A percentile compares a stretch with the other conserved stretches of the same genome.
phyloP scores from a whole-genome alignment of 1,140 invertebrate species.

The Leptopilina boulardi region DNA sequence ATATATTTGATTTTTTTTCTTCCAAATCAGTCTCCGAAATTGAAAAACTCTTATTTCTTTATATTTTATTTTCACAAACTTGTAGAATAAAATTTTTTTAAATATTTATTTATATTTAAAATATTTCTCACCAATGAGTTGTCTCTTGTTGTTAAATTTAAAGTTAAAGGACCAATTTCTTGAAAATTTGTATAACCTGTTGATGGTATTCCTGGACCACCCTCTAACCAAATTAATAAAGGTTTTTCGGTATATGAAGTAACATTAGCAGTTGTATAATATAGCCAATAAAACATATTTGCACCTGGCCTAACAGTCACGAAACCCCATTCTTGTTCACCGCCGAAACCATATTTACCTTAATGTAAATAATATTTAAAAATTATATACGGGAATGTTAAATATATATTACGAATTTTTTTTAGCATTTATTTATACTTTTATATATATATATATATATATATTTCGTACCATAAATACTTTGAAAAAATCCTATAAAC shows the following conservation, averaged over 20 bases:
- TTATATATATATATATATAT: no score
- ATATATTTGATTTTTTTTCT: no score
- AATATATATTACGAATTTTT: no score
- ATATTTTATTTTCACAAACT: no score
- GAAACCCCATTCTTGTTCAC: constrained; percentile 83
- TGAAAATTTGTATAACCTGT: constrained; percentile 88
- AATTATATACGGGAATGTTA: no score
- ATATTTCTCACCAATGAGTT: constrained; percentile 85
- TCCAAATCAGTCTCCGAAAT: no score
- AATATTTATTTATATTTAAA: no score
- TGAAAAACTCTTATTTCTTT: no score
- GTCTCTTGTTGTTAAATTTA: constrained; percentile 80
- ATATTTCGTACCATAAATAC: no score
- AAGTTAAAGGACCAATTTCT: constrained; percentile 84
- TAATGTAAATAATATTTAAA: neutral
- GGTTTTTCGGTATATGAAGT: constrained; percentile 79
- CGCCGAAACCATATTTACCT: constrained; percentile 75
- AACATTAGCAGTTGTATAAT: constrained; percentile 81
- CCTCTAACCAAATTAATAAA: constrained; percentile 87
- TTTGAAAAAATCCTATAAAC: no score
- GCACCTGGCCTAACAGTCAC: constrained; percentile 82
- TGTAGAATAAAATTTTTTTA: no score
- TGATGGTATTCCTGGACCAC: constrained; percentile 85
- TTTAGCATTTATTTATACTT: no score
- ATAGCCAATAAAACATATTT: constrained; percentile 91